phyloP scores from a whole-genome alignment of 92 coral and sea anemone species.

The Phenganax subtilis region DNA sequence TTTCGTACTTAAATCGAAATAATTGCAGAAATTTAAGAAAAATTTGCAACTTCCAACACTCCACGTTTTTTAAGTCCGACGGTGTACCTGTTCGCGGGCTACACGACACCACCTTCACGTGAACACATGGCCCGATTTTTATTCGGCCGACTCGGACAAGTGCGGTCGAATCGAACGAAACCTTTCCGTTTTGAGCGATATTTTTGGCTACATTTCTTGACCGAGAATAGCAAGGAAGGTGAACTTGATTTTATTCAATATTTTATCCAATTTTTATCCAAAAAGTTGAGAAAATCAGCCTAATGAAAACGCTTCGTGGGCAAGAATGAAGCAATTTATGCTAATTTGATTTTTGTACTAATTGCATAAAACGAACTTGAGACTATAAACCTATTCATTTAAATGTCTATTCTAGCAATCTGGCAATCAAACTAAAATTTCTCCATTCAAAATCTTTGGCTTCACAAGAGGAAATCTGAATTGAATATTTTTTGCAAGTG shows the following conservation, averaged over 20 bases:
- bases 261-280: too few species aligned
- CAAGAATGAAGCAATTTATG: neutral
- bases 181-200: too few species aligned
- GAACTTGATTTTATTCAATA: neutral
- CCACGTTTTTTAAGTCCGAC: neutral
- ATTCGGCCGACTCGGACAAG: too few species aligned
- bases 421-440: too few species aligned
- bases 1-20: neutral
- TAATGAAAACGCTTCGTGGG: too few species aligned
- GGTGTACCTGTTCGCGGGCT: slow-evolving; percentile 17
- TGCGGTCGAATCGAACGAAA: too few species aligned
- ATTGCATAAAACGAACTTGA: too few species aligned
- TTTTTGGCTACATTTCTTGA: too few species aligned
- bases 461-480: neutral
- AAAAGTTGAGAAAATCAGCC: too few species aligned
- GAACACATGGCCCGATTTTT: too few species aligned
- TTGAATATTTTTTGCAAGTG: neutral
- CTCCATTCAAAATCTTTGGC: neutral
- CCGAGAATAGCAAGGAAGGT: neutral
- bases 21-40: neutral
- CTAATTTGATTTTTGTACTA: neutral
- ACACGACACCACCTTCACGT: neutral
- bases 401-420: too few species aligned
- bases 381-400: too few species aligned
- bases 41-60: neutral